phyloP scores from a whole-genome alignment of 30 jellyfish, hydroid and myxozoan genomes.

The Chironex yamaguchii region DNA sequence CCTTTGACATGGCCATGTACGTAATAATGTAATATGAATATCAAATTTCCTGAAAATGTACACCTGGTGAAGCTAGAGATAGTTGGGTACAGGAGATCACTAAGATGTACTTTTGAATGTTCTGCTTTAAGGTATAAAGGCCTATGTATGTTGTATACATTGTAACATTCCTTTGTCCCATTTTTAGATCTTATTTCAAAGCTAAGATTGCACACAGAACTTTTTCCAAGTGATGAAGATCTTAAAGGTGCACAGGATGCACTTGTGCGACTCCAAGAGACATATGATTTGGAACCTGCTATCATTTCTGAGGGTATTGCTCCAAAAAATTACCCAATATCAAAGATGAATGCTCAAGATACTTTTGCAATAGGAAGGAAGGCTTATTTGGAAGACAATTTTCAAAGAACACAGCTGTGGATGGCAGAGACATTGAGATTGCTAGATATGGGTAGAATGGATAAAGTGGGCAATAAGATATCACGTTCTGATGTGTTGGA shows the following conservation, averaged over 20 bases:
- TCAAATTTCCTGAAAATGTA: too few relatives aligned
- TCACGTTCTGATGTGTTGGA: slow-evolving; percentile 70
- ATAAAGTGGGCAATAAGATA: slow-evolving; percentile 11
- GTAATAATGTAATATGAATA: too few relatives aligned
- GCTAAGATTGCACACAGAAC: slow-evolving; percentile 20
- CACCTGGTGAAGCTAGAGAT: too few relatives aligned
- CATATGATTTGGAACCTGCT: slow-evolving; percentile 81
- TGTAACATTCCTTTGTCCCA: not conserved
- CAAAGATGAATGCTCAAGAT: slow-evolving; percentile 84
- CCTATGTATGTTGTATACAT: too few relatives aligned
- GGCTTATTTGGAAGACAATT: slow-evolving; percentile 63
- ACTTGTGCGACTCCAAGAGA: slow-evolving; percentile 86
- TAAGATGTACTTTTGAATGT: not conserved
- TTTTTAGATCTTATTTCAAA: slow-evolving; percentile 51
- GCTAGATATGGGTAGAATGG: slow-evolving; percentile 58
- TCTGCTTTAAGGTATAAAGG: too few relatives aligned
- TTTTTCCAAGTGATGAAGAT: slow-evolving; percentile 84
- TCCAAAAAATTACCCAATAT: slow-evolving; percentile 51
- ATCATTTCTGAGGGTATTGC: slow-evolving; percentile 80
- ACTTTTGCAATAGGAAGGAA: slow-evolving; percentile 80
- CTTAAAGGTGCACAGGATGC: slow-evolving; percentile 93
- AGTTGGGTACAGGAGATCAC: not conserved
- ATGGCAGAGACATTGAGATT: slow-evolving; percentile 84
- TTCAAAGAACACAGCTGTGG: slow-evolving; percentile 77
- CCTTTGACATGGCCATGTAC: too few relatives aligned